A percentile compares a stretch with the other conserved stretches of the same genome.
phyloP scores from a whole-genome alignment of 2,113 vertebrate species.

The Menura novaehollandiae region DNA sequence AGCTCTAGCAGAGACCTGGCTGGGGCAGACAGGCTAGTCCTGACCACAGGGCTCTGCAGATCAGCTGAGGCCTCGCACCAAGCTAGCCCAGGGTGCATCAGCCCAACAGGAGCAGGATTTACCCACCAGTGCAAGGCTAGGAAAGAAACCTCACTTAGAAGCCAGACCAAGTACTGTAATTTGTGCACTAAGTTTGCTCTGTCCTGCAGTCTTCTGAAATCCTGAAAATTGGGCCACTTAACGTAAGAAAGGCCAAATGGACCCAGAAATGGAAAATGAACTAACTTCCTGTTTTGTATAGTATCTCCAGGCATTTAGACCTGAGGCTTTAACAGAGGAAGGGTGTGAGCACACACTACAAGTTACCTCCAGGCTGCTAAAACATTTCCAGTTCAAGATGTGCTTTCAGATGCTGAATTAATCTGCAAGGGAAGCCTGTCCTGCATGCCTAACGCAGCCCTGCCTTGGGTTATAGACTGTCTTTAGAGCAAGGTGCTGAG shows the following conservation, averaged over 20 bases:
- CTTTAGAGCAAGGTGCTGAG: background rate
- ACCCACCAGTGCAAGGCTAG: background rate
- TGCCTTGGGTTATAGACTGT: background rate
- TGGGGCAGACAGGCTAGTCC: background rate
- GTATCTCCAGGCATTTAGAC: background rate
- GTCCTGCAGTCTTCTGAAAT: background rate
- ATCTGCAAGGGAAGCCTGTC: background rate
- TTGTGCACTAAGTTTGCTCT: background rate
- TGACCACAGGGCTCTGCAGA: background rate
- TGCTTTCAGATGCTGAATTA: background rate
- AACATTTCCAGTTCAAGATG: background rate
- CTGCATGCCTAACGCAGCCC: background rate
- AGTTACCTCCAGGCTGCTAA: background rate
- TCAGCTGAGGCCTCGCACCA: fast-evolving
- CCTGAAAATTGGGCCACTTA: background rate
- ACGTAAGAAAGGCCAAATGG: background rate
- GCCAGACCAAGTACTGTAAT: background rate
- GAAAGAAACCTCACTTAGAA: background rate
- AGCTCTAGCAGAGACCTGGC: background rate
- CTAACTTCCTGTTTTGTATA: background rate
- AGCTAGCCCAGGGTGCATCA: background rate
- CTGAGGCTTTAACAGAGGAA: background rate
- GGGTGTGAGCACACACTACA: background rate
- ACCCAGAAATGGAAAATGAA: background rate
- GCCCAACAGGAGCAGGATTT: background rate